These are phyloP conservation scores for Gobionotothen gibberifrons DNA, from an alignment of 2,797 vertebrate species.

Conservation along the genomic window DNA sequence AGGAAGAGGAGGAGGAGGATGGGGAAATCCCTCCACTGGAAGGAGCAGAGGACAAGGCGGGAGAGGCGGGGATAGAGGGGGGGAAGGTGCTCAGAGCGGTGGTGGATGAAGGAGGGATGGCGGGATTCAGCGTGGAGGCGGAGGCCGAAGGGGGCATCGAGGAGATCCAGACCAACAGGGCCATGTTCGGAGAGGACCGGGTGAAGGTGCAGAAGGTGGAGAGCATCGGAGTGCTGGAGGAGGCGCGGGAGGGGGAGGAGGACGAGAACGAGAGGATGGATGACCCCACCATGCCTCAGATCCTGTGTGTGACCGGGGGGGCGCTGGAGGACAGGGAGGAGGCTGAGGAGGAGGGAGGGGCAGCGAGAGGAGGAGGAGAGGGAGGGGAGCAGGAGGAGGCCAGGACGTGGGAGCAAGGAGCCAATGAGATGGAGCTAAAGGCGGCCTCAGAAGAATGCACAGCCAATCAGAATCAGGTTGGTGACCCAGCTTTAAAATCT, in stretches of 20 bases:
- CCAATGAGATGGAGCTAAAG: constrained; percentile 37
- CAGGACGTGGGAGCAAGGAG: constrained; percentile 29
- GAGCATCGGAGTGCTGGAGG: constrained; percentile 83
- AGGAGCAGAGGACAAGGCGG: constrained; percentile 69
- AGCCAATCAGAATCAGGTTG: constrained; percentile 48
- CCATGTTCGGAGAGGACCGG: constrained; percentile 72
- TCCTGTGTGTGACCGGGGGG: constrained; percentile 77
- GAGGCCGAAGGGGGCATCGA: constrained; percentile 77
- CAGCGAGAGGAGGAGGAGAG: constrained; percentile 19
- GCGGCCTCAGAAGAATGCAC: constrained; percentile 38
- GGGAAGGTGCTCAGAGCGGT: constrained; percentile 73
- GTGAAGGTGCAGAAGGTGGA: constrained; percentile 84
- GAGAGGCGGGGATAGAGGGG: constrained; percentile 66
- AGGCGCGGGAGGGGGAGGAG: constrained; percentile 67
- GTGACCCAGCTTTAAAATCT: not conserved
- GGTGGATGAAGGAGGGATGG: constrained; percentile 57
- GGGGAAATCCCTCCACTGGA: constrained; percentile 86
- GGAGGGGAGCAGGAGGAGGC: constrained; percentile 50
- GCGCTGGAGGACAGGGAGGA: constrained; percentile 71
- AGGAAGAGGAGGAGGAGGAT: constrained; percentile 85
- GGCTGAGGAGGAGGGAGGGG: constrained; percentile 33
- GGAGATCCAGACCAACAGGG: constrained; percentile 76
- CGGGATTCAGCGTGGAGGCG: constrained; percentile 63
- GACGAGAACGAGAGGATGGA: constrained; percentile 68
- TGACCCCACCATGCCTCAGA: constrained; percentile 78